phyloP scores from a whole-genome alignment of 2,888 invertebrate species.

The Agrochola lychnidis region DNA sequence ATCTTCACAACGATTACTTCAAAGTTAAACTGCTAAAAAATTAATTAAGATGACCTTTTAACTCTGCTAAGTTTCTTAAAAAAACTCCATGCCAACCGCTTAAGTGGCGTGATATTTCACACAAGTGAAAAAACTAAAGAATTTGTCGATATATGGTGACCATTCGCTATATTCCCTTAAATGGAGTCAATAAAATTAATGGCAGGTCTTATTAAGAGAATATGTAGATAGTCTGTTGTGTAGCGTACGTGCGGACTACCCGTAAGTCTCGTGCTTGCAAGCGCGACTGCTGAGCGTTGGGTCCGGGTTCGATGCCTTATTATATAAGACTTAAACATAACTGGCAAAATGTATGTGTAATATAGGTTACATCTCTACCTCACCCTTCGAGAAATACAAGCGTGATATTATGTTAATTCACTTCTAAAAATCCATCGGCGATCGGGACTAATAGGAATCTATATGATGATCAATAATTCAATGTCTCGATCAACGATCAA shows the following conservation, averaged over 20 bases:
- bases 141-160: slow-evolving; percentile 37
- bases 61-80: slow-evolving; percentile 1
- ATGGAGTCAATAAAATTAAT: slow-evolving; percentile 51
- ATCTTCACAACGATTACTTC: slow-evolving; percentile 19
- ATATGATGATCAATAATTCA: too few relatives aligned
- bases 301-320: too few relatives aligned
- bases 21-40: slow-evolving; percentile 29
- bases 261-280: too few relatives aligned
- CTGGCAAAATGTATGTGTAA: too few relatives aligned
- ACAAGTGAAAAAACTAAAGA: slow-evolving; percentile 48
- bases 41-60: slow-evolving; percentile 58
- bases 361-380: too few relatives aligned
- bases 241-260: neutral
- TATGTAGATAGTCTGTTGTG: neutral
- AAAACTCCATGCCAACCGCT: slow-evolving; percentile 21
- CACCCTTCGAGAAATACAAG: too few relatives aligned
- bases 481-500: too few relatives aligned
- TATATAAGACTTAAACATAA: too few relatives aligned
- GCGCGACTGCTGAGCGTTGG: too few relatives aligned
- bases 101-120: slow-evolving; percentile 58
- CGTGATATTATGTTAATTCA: too few relatives aligned
- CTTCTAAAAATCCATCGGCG: too few relatives aligned
- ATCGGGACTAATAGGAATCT: too few relatives aligned
- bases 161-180: slow-evolving; percentile 51
- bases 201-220: slow-evolving; percentile 16